A percentile compares a stretch with the other conserved stretches of the same genome.
phyloP scores from a whole-genome alignment of 2,888 invertebrate genomes.

The Cosmopolites sordidus region DNA sequence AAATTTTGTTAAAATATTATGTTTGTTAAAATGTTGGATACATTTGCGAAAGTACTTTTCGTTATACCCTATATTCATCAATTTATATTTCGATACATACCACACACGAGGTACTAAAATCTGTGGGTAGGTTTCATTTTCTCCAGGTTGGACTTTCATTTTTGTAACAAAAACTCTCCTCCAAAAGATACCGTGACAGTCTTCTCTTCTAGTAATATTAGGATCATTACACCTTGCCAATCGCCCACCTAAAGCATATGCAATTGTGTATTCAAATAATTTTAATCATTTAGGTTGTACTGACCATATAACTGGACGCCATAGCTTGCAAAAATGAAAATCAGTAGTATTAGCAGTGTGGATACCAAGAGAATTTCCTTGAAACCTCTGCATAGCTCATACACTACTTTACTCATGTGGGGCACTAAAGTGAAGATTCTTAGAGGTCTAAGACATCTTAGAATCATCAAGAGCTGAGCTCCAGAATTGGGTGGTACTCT shows the following conservation, averaged over 20 bases:
- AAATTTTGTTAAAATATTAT: no score
- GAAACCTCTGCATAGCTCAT: conserved; percentile 95
- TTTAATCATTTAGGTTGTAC: background rate
- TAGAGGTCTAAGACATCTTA: conserved; percentile 92
- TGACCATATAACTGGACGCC: conserved; percentile 94
- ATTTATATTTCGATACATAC: conserved; percentile 57
- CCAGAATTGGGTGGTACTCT: conserved; percentile 89
- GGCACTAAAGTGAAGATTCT: conserved; percentile 97
- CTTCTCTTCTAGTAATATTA: conserved; percentile 71
- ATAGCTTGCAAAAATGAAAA: conserved; percentile 99
- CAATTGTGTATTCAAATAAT: no score
- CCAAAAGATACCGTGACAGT: conserved; percentile 94
- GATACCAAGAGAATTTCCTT: conserved; percentile 97
- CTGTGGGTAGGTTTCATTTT: conserved; percentile 85
- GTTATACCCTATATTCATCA: no score
- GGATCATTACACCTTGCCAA: conserved; percentile 97
- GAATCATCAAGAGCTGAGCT: conserved; percentile 92
- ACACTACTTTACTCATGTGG: conserved; percentile 98
- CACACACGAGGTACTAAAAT: conserved; percentile 95
- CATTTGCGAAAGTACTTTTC: no score
- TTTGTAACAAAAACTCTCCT: conserved; percentile 95
- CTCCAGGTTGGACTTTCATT: conserved; percentile 85
- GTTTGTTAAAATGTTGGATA: no score
- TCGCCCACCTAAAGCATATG: conserved; percentile 57
- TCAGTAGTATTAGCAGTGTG: conserved; percentile 89